Base-by-base conservation (phyloP, 2,888 invertebrate species). In the Eretmocerus hayati region DNA sequence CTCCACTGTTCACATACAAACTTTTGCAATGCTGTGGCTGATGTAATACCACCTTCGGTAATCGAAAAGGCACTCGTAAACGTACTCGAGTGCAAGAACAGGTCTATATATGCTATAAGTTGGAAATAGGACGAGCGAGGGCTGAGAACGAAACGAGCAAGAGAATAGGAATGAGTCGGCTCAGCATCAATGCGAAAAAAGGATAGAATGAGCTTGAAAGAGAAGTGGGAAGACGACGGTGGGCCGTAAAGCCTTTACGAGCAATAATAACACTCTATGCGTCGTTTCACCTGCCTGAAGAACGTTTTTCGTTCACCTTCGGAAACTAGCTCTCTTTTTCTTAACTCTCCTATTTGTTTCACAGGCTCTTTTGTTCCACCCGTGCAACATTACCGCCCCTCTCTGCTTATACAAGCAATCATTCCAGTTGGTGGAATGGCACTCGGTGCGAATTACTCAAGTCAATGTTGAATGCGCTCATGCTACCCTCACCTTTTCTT, bases 161-260 rank as follows among this genome's bases (percentile, higher is more conserved):
- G n/a, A 18, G 30, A 42, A 26, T 22, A 44, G 44, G 33, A 46
- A 50, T 42, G 39, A 32, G 16, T 32, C 37, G 3, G 13, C 48
- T 35, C 40, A n/a, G 19, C 31, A 32, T 38, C 32, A n/a, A n/a
- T n/a, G n/a, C n/a, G n/a, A n/a, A n/a, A n/a, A n/a, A n/a, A n/a
- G n/a, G n/a, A n/a, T n/a, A n/a, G n/a, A n/a, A n/a, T 40, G 33
- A 21, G 35, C 32, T n/a, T 5, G 23, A 16, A 11, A 33, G 16
- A 42, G 35, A 22, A 26, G n/a, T 18, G 26, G 32, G 21, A 33
- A 26, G 42, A 42, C 39, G 26, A 31, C 26, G 33, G 46, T 38
- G 38, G 39, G 32, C 35, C 39, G 35, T 49, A 52, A 53, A 48
- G 42, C 16, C 44, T 53, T 53, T 49, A 49, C 42, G 49, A 47